These are phyloP conservation scores for Gymnothorax javanicus DNA, from an alignment of 2,797 vertebrate genomes.

Conservation along the genomic window DNA sequence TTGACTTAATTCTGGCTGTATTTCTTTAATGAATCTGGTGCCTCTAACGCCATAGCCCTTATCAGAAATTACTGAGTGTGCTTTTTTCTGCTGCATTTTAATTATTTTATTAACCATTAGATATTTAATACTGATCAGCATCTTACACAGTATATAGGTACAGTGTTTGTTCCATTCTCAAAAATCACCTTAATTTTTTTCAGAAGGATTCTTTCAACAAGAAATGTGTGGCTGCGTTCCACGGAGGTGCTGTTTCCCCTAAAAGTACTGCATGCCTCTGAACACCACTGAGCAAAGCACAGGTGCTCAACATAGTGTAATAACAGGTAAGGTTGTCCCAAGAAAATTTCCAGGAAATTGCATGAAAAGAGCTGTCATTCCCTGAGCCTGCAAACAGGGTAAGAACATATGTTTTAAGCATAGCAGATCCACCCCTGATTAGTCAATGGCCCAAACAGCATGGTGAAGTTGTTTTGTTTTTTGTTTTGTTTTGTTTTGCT, in stretches of 20 bases:
- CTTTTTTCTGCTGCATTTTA: not conserved
- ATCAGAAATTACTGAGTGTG: not conserved
- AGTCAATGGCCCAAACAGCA: not conserved
- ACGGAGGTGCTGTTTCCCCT: not conserved
- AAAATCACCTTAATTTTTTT: not conserved
- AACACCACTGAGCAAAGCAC: too few relatives aligned
- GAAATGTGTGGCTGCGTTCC: not conserved
- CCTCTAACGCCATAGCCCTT: not conserved
- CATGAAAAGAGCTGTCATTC: not conserved
- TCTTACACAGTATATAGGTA: too few relatives aligned
- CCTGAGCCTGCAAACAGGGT: not conserved
- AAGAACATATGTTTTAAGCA: not conserved
- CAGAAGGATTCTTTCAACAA: not conserved
- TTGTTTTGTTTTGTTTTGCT: not conserved
- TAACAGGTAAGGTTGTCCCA: not conserved
- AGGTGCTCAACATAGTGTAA: too few relatives aligned
- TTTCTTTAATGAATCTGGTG: not conserved
- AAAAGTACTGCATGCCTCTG: too few relatives aligned
- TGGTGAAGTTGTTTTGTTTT: not conserved
- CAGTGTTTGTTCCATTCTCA: not conserved
- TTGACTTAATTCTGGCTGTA: not conserved
- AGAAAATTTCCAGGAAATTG: not conserved
- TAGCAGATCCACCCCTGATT: not conserved
- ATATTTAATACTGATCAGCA: too few relatives aligned
- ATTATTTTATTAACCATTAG: too few relatives aligned